Percentiles rank a stretch among this genome's conserved stretches.
These are phyloP conservation scores for Patella pellucida DNA, from an alignment of 2,888 invertebrate genomes.

Conservation along the genomic window DNA sequence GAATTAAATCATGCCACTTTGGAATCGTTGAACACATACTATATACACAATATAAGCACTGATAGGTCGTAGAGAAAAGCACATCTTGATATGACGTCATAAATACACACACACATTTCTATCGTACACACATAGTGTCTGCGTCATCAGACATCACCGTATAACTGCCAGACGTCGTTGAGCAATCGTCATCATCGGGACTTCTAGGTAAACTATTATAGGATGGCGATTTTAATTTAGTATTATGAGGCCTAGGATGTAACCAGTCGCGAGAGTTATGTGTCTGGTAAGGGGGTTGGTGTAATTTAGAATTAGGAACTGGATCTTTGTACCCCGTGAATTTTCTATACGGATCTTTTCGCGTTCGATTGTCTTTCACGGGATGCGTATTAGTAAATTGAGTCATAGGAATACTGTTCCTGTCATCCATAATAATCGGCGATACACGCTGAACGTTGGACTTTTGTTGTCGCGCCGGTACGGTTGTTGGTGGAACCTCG, in stretches of 20 bases:
- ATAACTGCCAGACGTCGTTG: slow-evolving; percentile 41
- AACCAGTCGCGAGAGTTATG: neutral
- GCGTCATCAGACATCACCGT: slow-evolving; percentile 38
- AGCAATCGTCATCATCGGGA: slow-evolving; percentile 34
- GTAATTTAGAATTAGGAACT: neutral
- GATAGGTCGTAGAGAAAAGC: too few species aligned
- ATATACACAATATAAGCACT: too few species aligned
- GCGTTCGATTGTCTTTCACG: neutral
- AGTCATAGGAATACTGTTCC: neutral
- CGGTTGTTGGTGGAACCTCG: neutral
- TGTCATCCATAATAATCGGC: neutral
- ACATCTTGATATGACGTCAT: too few species aligned
- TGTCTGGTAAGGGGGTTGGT: neutral
- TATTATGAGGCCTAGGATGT: neutral
- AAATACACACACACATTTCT: neutral
- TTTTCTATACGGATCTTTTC: slow-evolving; percentile 1
- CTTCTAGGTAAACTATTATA: slow-evolving; percentile 31
- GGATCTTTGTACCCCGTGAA: neutral
- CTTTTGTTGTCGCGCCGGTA: neutral
- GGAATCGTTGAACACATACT: too few species aligned
- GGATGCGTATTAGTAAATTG: neutral
- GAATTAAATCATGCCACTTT: too few species aligned
- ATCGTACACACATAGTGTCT: neutral
- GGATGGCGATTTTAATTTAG: neutral
- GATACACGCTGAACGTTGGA: slow-evolving; percentile 3